phyloP scores from a whole-genome alignment of 2,797 vertebrate genomes.

The Pogoniulus pusillus region DNA sequence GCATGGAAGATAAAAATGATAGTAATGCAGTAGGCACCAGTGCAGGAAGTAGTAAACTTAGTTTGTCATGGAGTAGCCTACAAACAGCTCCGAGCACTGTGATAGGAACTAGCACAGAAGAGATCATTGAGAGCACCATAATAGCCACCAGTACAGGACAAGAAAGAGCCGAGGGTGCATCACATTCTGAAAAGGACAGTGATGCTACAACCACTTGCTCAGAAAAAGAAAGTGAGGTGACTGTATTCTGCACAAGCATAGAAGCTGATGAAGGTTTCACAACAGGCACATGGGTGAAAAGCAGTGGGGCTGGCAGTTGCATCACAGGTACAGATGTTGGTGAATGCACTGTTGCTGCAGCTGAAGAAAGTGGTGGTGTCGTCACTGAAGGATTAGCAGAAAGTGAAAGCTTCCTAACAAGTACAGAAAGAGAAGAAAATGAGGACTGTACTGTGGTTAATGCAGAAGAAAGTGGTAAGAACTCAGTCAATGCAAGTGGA shows the following conservation, averaged over 20 bases:
- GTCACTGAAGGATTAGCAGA: slow-evolving; percentile 77
- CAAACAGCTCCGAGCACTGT: neutral
- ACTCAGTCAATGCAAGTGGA: neutral
- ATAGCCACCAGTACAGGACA: slow-evolving; percentile 64
- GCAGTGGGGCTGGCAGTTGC: neutral
- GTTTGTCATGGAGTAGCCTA: neutral
- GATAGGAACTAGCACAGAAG: slow-evolving; percentile 52
- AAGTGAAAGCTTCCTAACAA: slow-evolving; percentile 74
- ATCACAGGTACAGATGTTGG: slow-evolving; percentile 14
- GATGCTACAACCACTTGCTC: slow-evolving; percentile 73
- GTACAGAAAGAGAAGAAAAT: slow-evolving; percentile 73
- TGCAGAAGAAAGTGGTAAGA: slow-evolving; percentile 49
- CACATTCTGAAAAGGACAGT: slow-evolving; percentile 25
- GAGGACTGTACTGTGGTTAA: slow-evolving; percentile 53
- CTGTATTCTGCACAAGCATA: slow-evolving; percentile 72
- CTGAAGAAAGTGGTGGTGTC: slow-evolving; percentile 68
- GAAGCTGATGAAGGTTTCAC: slow-evolving; percentile 78
- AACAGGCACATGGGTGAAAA: neutral
- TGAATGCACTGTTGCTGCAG: slow-evolving; percentile 72
- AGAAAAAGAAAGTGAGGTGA: slow-evolving; percentile 19
- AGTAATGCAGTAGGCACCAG: slow-evolving; percentile 71
- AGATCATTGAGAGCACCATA: slow-evolving; percentile 28
- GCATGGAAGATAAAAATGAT: slow-evolving; percentile 44
- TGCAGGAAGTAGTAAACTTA: neutral
- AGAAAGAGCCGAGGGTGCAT: neutral